phyloP scores from a whole-genome alignment of 2,113 vertebrate genomes.

The Phrynosoma platyrhinos region DNA sequence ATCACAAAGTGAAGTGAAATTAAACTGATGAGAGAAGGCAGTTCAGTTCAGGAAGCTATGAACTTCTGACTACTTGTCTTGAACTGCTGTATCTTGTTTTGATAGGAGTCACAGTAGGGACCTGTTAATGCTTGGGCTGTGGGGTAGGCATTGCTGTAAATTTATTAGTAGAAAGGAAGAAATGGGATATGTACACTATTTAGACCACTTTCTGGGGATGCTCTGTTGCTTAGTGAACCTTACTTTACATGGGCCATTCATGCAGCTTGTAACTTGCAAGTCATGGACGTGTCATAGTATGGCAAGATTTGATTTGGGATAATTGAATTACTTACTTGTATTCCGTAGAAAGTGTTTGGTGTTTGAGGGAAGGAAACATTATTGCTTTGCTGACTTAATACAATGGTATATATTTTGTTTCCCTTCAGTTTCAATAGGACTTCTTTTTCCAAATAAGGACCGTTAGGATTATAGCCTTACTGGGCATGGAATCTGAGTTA shows the following conservation, averaged over 20 bases:
- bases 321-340: constrained; percentile 23
- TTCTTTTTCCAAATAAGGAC: not conserved
- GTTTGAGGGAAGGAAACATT: constrained; percentile 54
- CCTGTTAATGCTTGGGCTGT: not conserved
- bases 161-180: constrained; percentile 17
- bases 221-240: constrained; percentile 11
- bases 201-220: constrained; percentile 7
- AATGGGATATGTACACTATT: constrained; percentile 26
- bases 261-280: not conserved
- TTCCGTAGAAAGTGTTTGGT: not conserved
- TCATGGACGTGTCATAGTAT: not conserved
- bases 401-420: not conserved
- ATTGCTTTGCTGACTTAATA: constrained; percentile 39
- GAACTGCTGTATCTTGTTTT: too few species aligned
- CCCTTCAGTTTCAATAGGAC: not conserved
- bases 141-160: constrained; percentile 6
- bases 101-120: too few species aligned
- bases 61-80: too few species aligned
- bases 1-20: not conserved
- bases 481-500: constrained; percentile 70
- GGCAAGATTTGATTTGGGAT: constrained; percentile 27
- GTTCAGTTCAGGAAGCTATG: too few species aligned
- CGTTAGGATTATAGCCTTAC: constrained; percentile 40
- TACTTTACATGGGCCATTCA: constrained; percentile 21
- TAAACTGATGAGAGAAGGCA: too few species aligned